Base-by-base conservation (phyloP, 2,797 vertebrate species). In the Peromyscus eremicus region DNA sequence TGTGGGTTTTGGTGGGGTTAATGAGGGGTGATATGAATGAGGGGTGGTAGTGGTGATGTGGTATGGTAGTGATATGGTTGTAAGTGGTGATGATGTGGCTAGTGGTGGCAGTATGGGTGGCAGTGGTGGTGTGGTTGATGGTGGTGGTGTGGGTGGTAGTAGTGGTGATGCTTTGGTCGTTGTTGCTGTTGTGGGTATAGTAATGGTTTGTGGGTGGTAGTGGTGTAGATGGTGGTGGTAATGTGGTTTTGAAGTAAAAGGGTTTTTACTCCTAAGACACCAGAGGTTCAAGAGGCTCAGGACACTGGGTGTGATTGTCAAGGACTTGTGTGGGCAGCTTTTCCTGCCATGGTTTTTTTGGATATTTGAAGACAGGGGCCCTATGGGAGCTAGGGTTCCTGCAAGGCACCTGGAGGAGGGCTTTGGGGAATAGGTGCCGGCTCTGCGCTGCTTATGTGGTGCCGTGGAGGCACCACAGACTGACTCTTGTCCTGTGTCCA, bases 401-500 rank as follows among this genome's bases (percentile, higher is more conserved):
- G 27, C 29, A 40, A 14, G 25, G 7, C 9, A 2, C 43, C 3
- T 0, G 17, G 64, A 14, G 27, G 57, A 27, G 64, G 84, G 55
- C 29, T 34, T 23, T 16, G 2, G 3, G 37, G 66, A 0, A 7
- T 2, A 17, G 62, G 21, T 0, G 19, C 19, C 10, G 10, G 4
- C 55, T 62, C 37, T 37, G 57, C 8, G 19, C 40, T 27, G 17
- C 62, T 81, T 1, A 3, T 21, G 8, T 81, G 5, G 60, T 3
- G 34, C 17, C 49, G 6, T 19, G 16, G 40, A 2, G 0, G 9
- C 0, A 29, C 79, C 34, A 2, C 86, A 9, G 19, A 27, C 57
- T 94, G 52, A 89, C 49, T 12, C 64, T 93, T 0, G 21, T 52
- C 55, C 89, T 98, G 96, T 98, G 97, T 96, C 97, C 86, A 86